These are phyloP conservation scores for Rattus rattus DNA, from an alignment of 2,113 vertebrate species.

Conservation along the genomic window DNA sequence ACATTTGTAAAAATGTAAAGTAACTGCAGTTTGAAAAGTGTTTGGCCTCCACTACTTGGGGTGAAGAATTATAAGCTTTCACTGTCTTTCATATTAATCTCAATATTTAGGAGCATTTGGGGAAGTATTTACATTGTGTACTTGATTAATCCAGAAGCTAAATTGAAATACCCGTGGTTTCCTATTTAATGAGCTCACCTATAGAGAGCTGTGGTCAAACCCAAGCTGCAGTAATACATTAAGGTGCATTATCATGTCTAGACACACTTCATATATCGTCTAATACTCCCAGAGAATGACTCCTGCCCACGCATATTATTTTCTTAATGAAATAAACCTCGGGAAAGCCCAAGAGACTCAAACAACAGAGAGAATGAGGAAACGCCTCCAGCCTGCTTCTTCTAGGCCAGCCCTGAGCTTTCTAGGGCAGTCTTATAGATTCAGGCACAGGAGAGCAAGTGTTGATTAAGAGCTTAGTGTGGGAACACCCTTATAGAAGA, in stretches of 20 bases:
- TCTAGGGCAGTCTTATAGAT: background rate
- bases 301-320: background rate
- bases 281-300: conserved; percentile 45
- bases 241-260: conserved; percentile 60
- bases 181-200: background rate
- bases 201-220: background rate
- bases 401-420: background rate
- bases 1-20: background rate
- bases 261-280: conserved; percentile 51
- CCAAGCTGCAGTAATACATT: background rate
- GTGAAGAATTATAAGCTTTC: background rate
- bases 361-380: background rate
- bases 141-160: conserved; percentile 51
- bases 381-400: background rate
- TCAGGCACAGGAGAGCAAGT: rapidly evolving
- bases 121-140: background rate
- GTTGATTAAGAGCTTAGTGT: background rate
- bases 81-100: conserved; percentile 33
- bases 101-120: background rate
- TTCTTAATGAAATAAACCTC: conserved; percentile 61
- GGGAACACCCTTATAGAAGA: no score
- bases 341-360: background rate
- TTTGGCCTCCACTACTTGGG: background rate
- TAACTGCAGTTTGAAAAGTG: conserved; percentile 22
- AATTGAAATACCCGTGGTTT: conserved; percentile 50